A percentile compares a stretch with the other conserved stretches of the same genome.
Evolutionary conservation across 2,113 vertebrate species (phyloP).

Genomic region (Aegithalos caudatus): DNA sequence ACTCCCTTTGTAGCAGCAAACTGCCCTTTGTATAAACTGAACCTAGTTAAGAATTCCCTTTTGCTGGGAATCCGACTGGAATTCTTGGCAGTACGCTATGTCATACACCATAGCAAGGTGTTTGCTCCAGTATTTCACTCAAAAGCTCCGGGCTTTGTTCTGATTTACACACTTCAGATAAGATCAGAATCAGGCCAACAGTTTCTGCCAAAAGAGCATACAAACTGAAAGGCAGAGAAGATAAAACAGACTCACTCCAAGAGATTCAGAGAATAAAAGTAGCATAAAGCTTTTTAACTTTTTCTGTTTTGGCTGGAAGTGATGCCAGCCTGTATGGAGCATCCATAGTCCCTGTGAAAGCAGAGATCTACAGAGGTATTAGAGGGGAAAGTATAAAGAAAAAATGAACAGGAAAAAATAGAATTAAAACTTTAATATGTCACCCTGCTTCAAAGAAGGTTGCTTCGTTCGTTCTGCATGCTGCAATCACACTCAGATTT

Average conservation of each 20-base stretch:
- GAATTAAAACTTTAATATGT: neutral
- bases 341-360: neutral
- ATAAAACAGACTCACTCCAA: constrained; percentile 38
- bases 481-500: neutral
- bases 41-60: constrained; percentile 50
- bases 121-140: constrained; percentile 24
- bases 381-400: neutral
- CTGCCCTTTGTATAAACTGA: constrained; percentile 19
- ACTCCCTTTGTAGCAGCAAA: constrained; percentile 26
- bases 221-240: constrained; percentile 42
- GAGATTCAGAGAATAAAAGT: constrained; percentile 20
- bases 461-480: neutral
- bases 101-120: neutral
- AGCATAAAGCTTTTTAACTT: constrained; percentile 15
- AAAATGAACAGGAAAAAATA: neutral
- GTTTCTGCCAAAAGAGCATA: constrained; percentile 33
- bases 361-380: neutral
- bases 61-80: neutral
- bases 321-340: neutral
- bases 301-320: neutral
- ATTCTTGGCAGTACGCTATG: constrained; percentile 15
- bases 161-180: constrained; percentile 42
- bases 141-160: constrained; percentile 18
- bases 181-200: constrained; percentile 46
- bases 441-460: neutral